Percentiles rank a stretch among this genome's conserved stretches.
phyloP scores from a whole-genome alignment of 2,113 vertebrate genomes.

The Thamnophis sirtalis region DNA sequence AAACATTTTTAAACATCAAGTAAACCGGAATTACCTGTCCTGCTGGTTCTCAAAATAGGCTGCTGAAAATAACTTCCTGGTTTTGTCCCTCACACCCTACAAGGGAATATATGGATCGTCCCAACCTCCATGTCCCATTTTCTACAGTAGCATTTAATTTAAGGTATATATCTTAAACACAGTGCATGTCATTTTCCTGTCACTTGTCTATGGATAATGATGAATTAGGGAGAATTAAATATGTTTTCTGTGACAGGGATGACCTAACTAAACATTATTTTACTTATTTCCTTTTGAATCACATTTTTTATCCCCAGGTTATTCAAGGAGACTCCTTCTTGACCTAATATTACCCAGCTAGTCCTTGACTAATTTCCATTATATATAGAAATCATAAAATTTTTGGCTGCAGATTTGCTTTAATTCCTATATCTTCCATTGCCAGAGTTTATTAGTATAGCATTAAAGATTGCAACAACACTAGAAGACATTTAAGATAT shows the following conservation, averaged over 20 bases:
- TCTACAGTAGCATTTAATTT: neutral
- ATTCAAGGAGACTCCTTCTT: neutral
- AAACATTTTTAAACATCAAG: neutral
- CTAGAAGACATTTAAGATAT: neutral
- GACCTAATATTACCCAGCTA: neutral
- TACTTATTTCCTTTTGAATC: neutral
- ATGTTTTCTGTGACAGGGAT: neutral
- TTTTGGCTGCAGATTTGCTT: neutral
- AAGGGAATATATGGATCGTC: neutral
- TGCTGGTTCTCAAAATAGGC: neutral
- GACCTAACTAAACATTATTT: neutral
- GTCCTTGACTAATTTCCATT: neutral
- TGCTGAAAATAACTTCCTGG: neutral
- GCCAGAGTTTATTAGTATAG: neutral
- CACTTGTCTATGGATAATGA: neutral
- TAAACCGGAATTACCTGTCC: neutral
- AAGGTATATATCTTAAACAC: neutral
- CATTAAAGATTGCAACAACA: neutral
- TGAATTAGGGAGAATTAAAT: neutral
- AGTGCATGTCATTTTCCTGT: neutral
- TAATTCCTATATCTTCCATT: neutral
- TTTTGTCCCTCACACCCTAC: neutral
- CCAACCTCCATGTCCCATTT: neutral
- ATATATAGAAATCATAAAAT: neutral
- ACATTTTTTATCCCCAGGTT: neutral